Conservation (phyloP, 30 jellyfish, hydroid and myxozoan species). For the Nemopilema nomurai region DNA sequence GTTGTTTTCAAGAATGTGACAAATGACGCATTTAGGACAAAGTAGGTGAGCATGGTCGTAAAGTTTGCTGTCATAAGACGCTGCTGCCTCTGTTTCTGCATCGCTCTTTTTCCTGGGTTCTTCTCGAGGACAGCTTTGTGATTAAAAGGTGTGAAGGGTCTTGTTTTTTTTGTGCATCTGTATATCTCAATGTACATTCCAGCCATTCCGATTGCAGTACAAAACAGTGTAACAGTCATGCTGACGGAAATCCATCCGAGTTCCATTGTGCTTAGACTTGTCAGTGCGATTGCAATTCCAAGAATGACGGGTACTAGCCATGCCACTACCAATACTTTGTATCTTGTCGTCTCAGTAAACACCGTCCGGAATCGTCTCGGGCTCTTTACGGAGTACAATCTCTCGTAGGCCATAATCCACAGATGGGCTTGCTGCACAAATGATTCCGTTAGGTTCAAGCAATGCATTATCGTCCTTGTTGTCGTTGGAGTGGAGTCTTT, state of each 20-base stretch:
- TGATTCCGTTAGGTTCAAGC: neutral
- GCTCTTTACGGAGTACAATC: neutral
- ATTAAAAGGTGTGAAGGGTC: too few relatives aligned
- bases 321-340: neutral
- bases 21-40: too few relatives aligned
- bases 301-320: neutral
- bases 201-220: neutral
- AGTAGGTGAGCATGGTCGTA: too few relatives aligned
- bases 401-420: neutral
- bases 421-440: neutral
- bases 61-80: too few relatives aligned
- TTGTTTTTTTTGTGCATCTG: too few relatives aligned
- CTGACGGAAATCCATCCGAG: neutral
- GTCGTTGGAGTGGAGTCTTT: neutral
- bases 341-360: neutral
- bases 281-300: neutral
- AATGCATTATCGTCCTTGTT: neutral
- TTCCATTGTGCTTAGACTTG: neutral
- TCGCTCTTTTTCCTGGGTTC: too few relatives aligned
- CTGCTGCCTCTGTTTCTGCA: too few relatives aligned
- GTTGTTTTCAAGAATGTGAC: too few relatives aligned
- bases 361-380: neutral
- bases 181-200: neutral
- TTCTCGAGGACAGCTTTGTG: too few relatives aligned
- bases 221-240: neutral